These are phyloP conservation scores for Apodemia hepburni DNA, from an alignment of 2,888 invertebrate genomes.

Conservation along the genomic window DNA sequence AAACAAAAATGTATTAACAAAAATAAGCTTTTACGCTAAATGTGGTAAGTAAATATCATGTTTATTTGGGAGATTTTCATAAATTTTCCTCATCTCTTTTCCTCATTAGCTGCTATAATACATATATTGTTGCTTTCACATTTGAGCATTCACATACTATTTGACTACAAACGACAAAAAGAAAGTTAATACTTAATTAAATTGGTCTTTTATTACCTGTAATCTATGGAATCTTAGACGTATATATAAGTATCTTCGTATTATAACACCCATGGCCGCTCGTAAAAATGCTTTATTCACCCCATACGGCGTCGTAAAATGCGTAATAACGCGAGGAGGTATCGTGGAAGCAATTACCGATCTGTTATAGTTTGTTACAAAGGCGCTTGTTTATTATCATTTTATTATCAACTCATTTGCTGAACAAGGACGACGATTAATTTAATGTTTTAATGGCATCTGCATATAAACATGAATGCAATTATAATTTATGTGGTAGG, in stretches of 20 bases:
- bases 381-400: conserved; percentile 78
- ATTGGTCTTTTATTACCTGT: conserved; percentile 1
- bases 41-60: too few species aligned
- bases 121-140: background rate
- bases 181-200: background rate
- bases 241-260: conserved; percentile 50
- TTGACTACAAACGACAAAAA: background rate
- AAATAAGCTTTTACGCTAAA: too few species aligned
- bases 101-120: too few species aligned
- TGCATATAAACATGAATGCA: conserved; percentile 8
- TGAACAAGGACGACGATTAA: conserved; percentile 72
- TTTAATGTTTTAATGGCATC: conserved; percentile 59
- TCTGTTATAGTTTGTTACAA: conserved; percentile 81
- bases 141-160: background rate
- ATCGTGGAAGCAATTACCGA: conserved; percentile 80
- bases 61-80: too few species aligned
- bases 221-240: conserved; percentile 17
- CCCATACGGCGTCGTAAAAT: conserved; percentile 80
- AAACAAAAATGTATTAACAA: too few species aligned
- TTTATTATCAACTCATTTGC: conserved; percentile 78
- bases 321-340: conserved; percentile 79
- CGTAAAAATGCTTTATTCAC: conserved; percentile 80
- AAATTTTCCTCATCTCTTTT: too few species aligned
- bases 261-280: conserved; percentile 75
- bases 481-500: conserved; percentile 4